Base-by-base conservation (phyloP, 2,113 vertebrate species). In the Ranitomeya variabilis region DNA sequence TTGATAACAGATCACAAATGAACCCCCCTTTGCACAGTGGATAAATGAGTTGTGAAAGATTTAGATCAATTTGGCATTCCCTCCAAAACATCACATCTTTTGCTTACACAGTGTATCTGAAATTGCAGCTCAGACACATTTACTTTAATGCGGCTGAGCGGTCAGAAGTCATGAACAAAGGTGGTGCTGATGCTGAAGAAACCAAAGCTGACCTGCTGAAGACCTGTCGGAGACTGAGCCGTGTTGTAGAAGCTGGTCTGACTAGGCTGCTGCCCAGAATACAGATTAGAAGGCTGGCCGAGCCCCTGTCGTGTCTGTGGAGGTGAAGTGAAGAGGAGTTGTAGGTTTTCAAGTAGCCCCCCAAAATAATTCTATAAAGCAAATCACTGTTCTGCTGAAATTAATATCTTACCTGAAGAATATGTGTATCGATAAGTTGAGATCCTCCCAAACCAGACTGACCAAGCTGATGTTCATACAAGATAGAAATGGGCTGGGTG, bases 191-290 rank as follows among this genome's bases (percentile, higher is more conserved):
- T 9, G 8, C 55, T 57, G 8, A 11, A 57, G 12, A 57, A 57
- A 5, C 26, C 45, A 57, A 45, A 23, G 6, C 89, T 95, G 96
- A 99, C 98, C 97, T 99, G 98, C 93, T 99, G 98, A 90, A 99
- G 96, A 90, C 97, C 97, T 91, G 96, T 98, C 60, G 98, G 96
- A 45, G 97, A 97, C 91, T 98, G 98, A 76, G 98, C 97, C 90
- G 97, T 97, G 91, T 97, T 99, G 92, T 99, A 99, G 93, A 98
- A 99, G 91, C 95, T 99, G 89, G 96, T 99, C 93, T 99, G 98
- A 51, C 96, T 96, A 90, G 98, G 98, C 90, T 98, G 98, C 14
- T 99, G 98, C 82, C 98, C 97, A 76, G 98, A 98, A 92, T 98
- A 99, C 90, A 99, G 94, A 92, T 97, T 99, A 84, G 98, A 99